A percentile compares a stretch with the other conserved stretches of the same genome.
Evolutionary conservation across 2,888 invertebrate genomes (phyloP).

Genomic region (Eupithecia inturbata): DNA sequence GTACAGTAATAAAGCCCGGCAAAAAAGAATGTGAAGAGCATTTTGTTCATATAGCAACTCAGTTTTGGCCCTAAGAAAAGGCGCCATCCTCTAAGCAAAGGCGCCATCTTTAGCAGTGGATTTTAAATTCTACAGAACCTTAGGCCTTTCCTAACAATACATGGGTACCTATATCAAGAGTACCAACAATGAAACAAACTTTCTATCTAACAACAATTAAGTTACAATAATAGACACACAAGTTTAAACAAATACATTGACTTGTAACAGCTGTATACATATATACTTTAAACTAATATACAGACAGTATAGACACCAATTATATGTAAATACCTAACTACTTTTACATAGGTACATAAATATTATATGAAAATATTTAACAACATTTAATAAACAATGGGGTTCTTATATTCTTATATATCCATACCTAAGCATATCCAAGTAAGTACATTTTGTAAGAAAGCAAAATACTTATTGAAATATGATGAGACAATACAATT

Average conservation of each 20-base stretch:
- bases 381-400: constrained; percentile 51
- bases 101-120: neutral
- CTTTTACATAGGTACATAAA: constrained; percentile 45
- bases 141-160: constrained; percentile 23
- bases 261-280: constrained; percentile 49
- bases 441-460: too few species aligned
- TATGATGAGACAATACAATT: constrained; percentile 16
- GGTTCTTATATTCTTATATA: constrained; percentile 12
- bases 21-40: neutral
- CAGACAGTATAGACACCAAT: constrained; percentile 49
- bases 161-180: neutral
- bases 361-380: constrained; percentile 57
- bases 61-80: neutral
- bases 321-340: constrained; percentile 40
- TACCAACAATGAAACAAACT: neutral
- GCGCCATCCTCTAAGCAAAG: neutral
- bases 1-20: neutral
- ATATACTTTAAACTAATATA: constrained; percentile 51
- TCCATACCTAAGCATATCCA: neutral
- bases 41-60: neutral
- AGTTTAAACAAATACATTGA: constrained; percentile 33
- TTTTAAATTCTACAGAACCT: neutral
- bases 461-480: neutral
- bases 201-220: constrained; percentile 16
- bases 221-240: constrained; percentile 11